Evolutionary conservation across 1,140 invertebrate species (phyloP), one percentile per base, ranked within the genome.

Genomic region (Lethrus apterus): DNA sequence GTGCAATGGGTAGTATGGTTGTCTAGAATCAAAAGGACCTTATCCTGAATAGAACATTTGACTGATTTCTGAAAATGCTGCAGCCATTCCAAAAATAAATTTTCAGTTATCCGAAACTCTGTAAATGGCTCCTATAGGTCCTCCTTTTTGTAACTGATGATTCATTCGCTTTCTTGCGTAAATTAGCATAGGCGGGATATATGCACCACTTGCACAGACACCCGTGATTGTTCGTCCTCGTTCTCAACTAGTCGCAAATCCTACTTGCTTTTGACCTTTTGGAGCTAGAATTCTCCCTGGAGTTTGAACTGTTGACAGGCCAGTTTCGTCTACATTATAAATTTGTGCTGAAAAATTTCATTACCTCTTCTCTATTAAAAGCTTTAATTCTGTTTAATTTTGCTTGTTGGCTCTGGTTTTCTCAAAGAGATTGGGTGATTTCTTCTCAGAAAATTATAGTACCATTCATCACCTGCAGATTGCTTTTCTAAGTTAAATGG

Each of bases 201-300:
- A 64, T n/a, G 42, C 35, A 13, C 64, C 60, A 13, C 41, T 36
- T 20, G 60, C 63, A 40, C 44, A 46, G 8, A 38, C 19, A 17
- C 26, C 18, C 14, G 40, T 48, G 3, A 44, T 34, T n/a, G 23
- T 33, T 18, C 11, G 3, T 17, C 48, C 42, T 17, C 70, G 52
- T 63, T 56, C 57, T 66, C 68, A 18, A 44, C 40, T 47, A 36
- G 46, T 51, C 49, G 60, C 63, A 36, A 60, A 65, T 18, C 60
- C 67, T 11, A 71, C 55, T 56, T 66, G 59, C 50, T 64, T 69
- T 14, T 47, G 50, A 23, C 69, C 67, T 56, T 55, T 68, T 34
- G 40, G 13, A 40, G 63, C 63, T 36, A 70, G 52, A 11, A 44
- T 32, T 32, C 19, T 44, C 5, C 14, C 24, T 3, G 24, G 24